Base-by-base conservation (phyloP, 2,888 invertebrate species). In the Pheosia gnoma region DNA sequence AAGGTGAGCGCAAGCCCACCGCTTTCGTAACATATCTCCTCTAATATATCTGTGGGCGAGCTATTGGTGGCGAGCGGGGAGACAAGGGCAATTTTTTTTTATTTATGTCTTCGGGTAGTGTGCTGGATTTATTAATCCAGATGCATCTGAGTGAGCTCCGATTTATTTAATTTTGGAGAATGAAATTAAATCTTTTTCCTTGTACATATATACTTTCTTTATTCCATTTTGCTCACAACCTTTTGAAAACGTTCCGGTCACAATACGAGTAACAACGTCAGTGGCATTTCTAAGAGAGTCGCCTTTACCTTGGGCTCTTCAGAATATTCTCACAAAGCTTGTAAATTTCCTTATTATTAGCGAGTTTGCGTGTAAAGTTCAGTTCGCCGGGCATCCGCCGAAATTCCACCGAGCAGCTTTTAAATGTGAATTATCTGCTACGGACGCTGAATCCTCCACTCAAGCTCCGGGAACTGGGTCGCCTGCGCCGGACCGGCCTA, bases 401-500 rank as follows among this genome's bases (percentile, higher is more conserved):
- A 13, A 13, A 49, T n/a, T 49, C n/a, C 51, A 9, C n/a, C 49
- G 49, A 13, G 49, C 49, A 49, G 49, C 25, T 25, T 8, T 51
- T 51, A 47, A 47, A 47, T 47, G 47, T 4, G 2, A 47, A 47
- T 9, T 47, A 47, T 47, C 47, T 9, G 51, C 51, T 25, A 25
- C 25, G 51, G 51, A 51, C 25, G 51, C 56, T 43, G 62, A 49
- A 57, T 60, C 64, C 63, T 66, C 60, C 61, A 61, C 63, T 60
- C 58, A 59, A 52, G 62, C 52, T 56, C 55, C 43, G 59, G 52
- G 38, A 73, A 69, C 59, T 68, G 67, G 71, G 70, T 58, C 71
- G 78, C 72, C 72, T 75, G 76, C 70, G 68, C 77, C 77, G 70
- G 77, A 70, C 74, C 77, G 82, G 62, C 80, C 79, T 73, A 80